Conservation (phyloP, 2,113 vertebrate genomes). For the Numida meleagris region DNA sequence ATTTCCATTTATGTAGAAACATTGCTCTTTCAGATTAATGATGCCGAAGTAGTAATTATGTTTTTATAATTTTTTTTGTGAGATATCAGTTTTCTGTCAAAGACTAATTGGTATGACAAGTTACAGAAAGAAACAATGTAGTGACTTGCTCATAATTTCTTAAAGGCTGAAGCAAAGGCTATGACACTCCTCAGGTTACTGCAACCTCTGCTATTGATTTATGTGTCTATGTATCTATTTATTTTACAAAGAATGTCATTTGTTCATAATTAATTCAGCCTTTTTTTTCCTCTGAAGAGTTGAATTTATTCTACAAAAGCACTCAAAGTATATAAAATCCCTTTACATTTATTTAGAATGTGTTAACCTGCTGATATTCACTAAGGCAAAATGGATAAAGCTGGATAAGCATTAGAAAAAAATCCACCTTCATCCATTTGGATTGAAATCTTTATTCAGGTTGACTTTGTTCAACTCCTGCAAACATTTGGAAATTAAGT, state of each 20-base stretch:
- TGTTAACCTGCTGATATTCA: neutral
- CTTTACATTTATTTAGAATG: neutral
- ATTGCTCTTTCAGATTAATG: constrained; percentile 38
- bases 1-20: constrained; percentile 7
- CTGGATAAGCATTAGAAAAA: neutral
- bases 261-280: neutral
- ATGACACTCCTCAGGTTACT: neutral
- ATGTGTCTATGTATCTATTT: neutral
- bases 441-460: neutral
- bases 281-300: neutral
- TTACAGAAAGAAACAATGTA: neutral
- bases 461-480: constrained; percentile 6
- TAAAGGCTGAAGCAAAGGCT: neutral
- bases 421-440: neutral
- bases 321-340: neutral
- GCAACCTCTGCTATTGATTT: neutral
- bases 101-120: constrained; percentile 25
- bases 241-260: neutral
- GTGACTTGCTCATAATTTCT: neutral
- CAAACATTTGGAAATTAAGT: neutral
- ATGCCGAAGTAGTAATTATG: constrained; percentile 30
- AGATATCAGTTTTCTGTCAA: constrained; percentile 8
- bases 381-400: neutral
- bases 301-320: neutral
- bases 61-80: constrained; percentile 9